phyloP scores from a whole-genome alignment of 2,888 invertebrate species.

The Ditula angustiorana region DNA sequence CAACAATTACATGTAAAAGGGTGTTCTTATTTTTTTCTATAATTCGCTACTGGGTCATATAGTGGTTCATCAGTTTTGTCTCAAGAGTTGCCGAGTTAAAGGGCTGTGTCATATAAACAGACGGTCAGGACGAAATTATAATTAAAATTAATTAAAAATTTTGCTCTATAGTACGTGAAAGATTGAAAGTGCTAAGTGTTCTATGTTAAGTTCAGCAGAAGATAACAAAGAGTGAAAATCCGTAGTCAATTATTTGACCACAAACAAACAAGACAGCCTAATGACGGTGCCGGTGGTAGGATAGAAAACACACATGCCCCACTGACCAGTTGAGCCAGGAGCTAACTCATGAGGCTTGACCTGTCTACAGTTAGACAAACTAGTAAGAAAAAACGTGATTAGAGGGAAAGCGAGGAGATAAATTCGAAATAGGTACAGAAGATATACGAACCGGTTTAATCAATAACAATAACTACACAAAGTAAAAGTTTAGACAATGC shows the following conservation, averaged over 20 bases:
- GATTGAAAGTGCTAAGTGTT: too few relatives aligned
- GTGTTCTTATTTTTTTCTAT: too few relatives aligned
- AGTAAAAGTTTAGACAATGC: too few relatives aligned
- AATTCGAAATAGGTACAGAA: conserved; percentile 2
- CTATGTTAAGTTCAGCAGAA: neutral
- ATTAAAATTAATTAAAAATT: too few relatives aligned
- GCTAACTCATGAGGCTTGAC: conserved; percentile 22
- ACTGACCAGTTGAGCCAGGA: conserved; percentile 8
- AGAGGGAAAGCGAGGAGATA: conserved; percentile 20
- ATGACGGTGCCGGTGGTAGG: neutral
- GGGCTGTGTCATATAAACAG: too few relatives aligned
- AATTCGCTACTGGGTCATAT: too few relatives aligned
- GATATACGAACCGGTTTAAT: too few relatives aligned
- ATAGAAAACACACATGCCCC: neutral
- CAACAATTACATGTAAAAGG: too few relatives aligned
- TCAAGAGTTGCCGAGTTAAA: too few relatives aligned
- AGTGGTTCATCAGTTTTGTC: too few relatives aligned
- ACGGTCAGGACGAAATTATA: too few relatives aligned
- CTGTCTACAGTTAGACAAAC: conserved; percentile 10
- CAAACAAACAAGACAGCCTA: conserved; percentile 7
- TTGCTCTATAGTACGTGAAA: neutral
- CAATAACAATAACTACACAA: too few relatives aligned
- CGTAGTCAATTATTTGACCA: conserved; percentile 6
- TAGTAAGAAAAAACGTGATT: conserved; percentile 22
- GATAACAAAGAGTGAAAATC: neutral